Evolutionary conservation across 2,888 invertebrate genomes (phyloP), one percentile per base, ranked within the genome.

Genomic region (Smittia aterrima): DNA sequence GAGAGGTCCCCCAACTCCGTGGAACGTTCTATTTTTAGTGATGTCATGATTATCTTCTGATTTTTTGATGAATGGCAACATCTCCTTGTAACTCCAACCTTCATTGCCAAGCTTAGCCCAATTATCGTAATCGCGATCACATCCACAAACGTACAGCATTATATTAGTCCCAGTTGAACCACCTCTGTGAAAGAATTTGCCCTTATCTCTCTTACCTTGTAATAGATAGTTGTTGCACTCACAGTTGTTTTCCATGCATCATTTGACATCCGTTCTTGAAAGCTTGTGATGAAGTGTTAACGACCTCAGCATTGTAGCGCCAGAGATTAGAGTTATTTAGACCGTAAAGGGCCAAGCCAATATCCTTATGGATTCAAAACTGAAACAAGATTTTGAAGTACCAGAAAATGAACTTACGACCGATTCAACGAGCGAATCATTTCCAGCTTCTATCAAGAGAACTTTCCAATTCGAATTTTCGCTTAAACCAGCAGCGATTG

Each of bases 31-130:
- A 40, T 38, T 38, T n/a, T 20, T 16, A 0, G 7, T 38, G 1
- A 18, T 1, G n/a, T 67, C 66, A 18, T 18, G 18, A 0, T 38
- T 20, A n/a, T 11, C 13, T 18, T 67, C 38, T 9, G 32, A 38
- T 22, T 67, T 40, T 38, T 40, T 67, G 1, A 67, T 67, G 38
- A 38, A 67, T 7, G 32, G 66, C 9, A 67, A 20, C n/a, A 67
- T 41, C 6, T 40, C 27, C 13, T 32, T 20, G 22, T 67, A 67
- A 7, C 27, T 40, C 66, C 66, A 67, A 13, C 66, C 40, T 1
- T 20, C 13, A n/a, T 16, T 16, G 16, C 38, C 22, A 11, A 38
- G 16, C 20, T 4, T 24, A 11, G 66, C 66, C 66, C 66, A 67
- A 11, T 9, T 4, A 40, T 67, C 27, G 22, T 67, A 67, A 9